Percentiles rank a stretch among this genome's conserved stretches.
Conservation (phyloP, 1,140 invertebrate species). For the Ips nitidus region DNA sequence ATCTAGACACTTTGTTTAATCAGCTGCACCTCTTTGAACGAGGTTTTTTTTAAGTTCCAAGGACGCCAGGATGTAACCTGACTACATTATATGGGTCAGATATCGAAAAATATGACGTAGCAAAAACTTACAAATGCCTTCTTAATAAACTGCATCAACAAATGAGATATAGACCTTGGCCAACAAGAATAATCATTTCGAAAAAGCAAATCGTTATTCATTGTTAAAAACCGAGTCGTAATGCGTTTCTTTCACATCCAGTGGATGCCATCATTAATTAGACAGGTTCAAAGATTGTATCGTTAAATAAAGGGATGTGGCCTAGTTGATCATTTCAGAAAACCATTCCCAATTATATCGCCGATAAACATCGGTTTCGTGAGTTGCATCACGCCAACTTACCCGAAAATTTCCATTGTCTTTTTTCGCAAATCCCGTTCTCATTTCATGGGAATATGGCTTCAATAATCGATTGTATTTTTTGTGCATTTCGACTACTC, state of each 20-base stretch:
- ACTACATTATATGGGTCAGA: background rate
- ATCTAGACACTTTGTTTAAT: too few relatives aligned
- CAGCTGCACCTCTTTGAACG: too few relatives aligned
- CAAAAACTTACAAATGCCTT: too few relatives aligned
- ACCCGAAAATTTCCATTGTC: slow-evolving; percentile 8
- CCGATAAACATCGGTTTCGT: slow-evolving; percentile 17
- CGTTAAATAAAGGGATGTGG: slow-evolving; percentile 2
- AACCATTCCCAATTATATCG: slow-evolving; percentile 18
- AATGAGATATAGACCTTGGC: too few relatives aligned
- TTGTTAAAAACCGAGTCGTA: background rate
- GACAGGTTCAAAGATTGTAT: background rate
- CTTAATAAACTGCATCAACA: too few relatives aligned
- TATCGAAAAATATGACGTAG: too few relatives aligned
- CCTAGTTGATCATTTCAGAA: background rate
- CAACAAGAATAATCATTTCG: too few relatives aligned
- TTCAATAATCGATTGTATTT: background rate
- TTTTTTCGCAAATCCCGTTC: slow-evolving; percentile 8
- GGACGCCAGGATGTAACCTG: slow-evolving; percentile 7
- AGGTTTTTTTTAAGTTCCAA: background rate
- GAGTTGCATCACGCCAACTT: slow-evolving; percentile 6
- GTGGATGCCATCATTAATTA: slow-evolving; percentile 11
- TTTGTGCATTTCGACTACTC: too few relatives aligned
- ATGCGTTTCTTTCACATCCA: background rate
- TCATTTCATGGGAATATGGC: slow-evolving; percentile 2
- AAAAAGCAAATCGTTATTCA: too few relatives aligned